Base-by-base conservation (phyloP, 2,113 vertebrate species). In the Phycodurus eques region DNA sequence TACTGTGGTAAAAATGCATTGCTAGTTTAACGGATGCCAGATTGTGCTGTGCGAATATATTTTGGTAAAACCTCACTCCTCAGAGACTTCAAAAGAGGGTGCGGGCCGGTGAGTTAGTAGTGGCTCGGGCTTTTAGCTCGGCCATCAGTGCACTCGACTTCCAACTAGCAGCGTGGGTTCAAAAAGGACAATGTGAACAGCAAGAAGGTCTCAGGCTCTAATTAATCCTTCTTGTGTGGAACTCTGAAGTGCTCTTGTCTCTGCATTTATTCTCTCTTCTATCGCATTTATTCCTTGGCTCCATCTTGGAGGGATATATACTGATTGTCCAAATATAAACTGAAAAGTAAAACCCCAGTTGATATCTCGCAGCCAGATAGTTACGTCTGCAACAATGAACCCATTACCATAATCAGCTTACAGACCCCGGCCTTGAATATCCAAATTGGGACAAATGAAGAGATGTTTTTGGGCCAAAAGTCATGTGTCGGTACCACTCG, bases 401-500 rank as follows among this genome's bases (percentile, higher is more conserved):
- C 22, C 46, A 31, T 67, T 22, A 22, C 43, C 47, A 17, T 67
- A 33, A 64, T 47, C 17, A 67, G 1, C 5, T 46, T 12, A 14
- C 76, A 83, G 59, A 64, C 72, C 62, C 60, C 42, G 68, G 56
- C 68, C 42, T 31, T 62, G 74, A 63, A 76, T 57, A 78, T 79
- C 88, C 81, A 80, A 86, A 88, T 83, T 74, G 79, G 82, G 80
- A 22, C 83, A 86, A 76, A 8, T 60, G 51, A 59, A 74, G 67
- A 22, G 46, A 83, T 68, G 71, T 80, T 87, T 84, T 84, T 71
- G 13, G 80, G 74, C 72, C 78, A 76, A 46, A 69, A 0, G 42
- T 83, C 81, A 87, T 72, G 79, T 83, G 68, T 82, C 85, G 80
- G 81, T 88, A 84, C 56, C 72, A 72, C 80, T 75, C 49, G 4